These are phyloP conservation scores for Indicator maculatus DNA, from an alignment of 2,113 vertebrate species.

Conservation along the genomic window DNA sequence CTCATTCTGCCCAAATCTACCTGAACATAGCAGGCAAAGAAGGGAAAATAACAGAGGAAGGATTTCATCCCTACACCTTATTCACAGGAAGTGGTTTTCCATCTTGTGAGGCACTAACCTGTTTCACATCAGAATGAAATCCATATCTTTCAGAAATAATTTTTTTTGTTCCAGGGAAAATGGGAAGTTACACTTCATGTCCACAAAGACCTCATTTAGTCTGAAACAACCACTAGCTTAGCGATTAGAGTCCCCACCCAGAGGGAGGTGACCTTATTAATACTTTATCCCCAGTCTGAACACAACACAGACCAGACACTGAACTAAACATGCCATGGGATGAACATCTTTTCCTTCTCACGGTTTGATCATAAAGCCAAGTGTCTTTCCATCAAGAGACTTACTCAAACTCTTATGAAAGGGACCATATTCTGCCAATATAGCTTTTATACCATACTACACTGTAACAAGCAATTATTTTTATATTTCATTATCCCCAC, in stretches of 20 bases:
- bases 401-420: not conserved
- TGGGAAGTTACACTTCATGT: not conserved
- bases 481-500: not conserved
- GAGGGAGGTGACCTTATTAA: not conserved
- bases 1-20: not conserved
- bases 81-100: not conserved
- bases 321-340: not conserved
- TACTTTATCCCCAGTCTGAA: not conserved
- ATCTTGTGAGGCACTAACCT: not conserved
- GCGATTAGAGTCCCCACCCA: not conserved
- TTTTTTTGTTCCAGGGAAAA: not conserved
- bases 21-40: not conserved
- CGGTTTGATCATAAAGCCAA: not conserved
- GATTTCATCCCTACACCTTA: not conserved
- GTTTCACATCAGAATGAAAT: not conserved
- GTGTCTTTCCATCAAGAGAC: not conserved
- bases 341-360: not conserved
- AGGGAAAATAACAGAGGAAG: not conserved
- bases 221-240: not conserved
- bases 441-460: not conserved
- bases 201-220: not conserved
- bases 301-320: not conserved
- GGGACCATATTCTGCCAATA: not conserved
- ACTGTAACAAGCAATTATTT: not conserved
- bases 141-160: not conserved